Base-by-base conservation (phyloP, 2,113 vertebrate genomes). In the Toxotes jaculatrix region DNA sequence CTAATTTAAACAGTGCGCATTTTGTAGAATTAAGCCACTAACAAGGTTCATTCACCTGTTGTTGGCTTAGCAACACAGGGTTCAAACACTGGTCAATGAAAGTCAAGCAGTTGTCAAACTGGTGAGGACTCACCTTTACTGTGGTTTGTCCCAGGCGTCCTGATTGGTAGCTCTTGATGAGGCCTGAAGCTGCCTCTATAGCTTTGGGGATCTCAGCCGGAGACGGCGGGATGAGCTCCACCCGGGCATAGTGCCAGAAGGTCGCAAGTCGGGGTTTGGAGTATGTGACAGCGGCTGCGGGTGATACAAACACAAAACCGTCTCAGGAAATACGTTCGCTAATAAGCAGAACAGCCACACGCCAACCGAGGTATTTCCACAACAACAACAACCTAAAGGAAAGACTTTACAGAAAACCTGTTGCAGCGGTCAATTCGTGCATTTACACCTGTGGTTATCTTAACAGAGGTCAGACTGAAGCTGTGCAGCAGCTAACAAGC, bases 161-260 rank as follows among this genome's bases (percentile, higher is more conserved):
- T 8, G 91, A 84, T 90, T 95, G 93, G 89, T 94, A 96, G 66
- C 92, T 93, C 60, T 88, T 88, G 53, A 96, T 14, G 71, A 98
- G 14, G 10, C 88, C 93, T 51, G 90, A 91, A 1, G 96, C 87
- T 45, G 96, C 88, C 53, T 97, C 95, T 56, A 97, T 92, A 83
- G 97, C 97, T 87, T 95, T 94, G 45, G 97, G 95, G 86, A 98
- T 94, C 92, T 98, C 97, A 43, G 95, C 93, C 19, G 97, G 97
- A 62, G 90, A 93, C 70, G 97, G 97, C 21, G 97, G 97, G 60
- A 94, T 94, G 64, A 99, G 95, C 91, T 99, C 97, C 67, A 98
- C 97, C 59, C 91, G 96, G 60, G 97, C 97, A 23, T 98, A 98
- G 69, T 94, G 79, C 97, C 96, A 98, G 90, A 99, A 98, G 42